A percentile compares a stretch with the other conserved stretches of the same genome.
Evolutionary conservation across 2,888 invertebrate genomes (phyloP).

Genomic region (Apodemia hepburni): DNA sequence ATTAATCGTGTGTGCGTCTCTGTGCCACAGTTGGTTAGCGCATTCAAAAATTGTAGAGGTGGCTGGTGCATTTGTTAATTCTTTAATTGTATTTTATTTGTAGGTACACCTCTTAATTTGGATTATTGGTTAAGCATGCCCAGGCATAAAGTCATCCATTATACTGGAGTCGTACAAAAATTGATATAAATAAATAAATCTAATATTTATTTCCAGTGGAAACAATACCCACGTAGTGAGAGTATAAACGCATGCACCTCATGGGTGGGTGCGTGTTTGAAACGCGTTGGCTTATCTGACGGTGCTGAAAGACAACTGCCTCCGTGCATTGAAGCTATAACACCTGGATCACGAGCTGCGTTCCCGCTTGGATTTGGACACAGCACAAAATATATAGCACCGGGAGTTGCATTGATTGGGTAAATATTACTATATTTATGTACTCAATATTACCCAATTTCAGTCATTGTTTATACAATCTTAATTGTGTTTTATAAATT

Average conservation of each 20-base stretch:
- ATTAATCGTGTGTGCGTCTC: too few relatives aligned
- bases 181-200: too few relatives aligned
- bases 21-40: too few relatives aligned
- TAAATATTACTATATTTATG: conserved; percentile 51
- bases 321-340: conserved; percentile 83
- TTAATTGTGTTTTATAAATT: background rate
- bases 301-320: conserved; percentile 81
- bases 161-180: too few relatives aligned
- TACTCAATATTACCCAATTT: background rate
- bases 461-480: background rate
- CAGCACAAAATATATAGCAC: conserved; percentile 90
- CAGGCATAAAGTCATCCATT: too few relatives aligned
- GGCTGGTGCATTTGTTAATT: too few relatives aligned
- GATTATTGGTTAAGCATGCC: too few relatives aligned
- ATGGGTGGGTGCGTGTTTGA: conserved; percentile 65
- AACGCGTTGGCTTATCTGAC: conserved; percentile 57
- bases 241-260: conserved; percentile 78
- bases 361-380: conserved; percentile 97
- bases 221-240: conserved; percentile 75
- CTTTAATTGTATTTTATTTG: too few relatives aligned
- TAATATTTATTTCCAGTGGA: conserved; percentile 74
- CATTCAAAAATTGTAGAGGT: too few relatives aligned
- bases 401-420: conserved; percentile 93
- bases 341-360: conserved; percentile 85
- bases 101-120: too few relatives aligned